Conservation (phyloP, 2,113 vertebrate genomes). For the Dicrurus megarhynchus region DNA sequence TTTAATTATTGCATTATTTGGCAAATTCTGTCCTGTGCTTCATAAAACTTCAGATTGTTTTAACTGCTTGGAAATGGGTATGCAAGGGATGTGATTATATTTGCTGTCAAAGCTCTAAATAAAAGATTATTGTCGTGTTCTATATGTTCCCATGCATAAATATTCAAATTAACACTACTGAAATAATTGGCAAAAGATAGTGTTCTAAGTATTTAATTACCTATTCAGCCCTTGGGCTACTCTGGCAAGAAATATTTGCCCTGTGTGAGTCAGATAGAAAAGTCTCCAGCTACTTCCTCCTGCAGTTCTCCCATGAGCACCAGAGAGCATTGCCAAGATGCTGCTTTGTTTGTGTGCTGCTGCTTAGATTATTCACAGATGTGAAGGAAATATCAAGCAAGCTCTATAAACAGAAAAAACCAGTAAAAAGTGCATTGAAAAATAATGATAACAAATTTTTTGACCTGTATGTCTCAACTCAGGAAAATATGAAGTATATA, state of each 20-base stretch:
- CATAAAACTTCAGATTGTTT: neutral
- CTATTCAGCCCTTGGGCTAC: neutral
- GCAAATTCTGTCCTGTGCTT: neutral
- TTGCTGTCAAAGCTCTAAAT: neutral
- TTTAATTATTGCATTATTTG: neutral
- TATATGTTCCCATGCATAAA: neutral
- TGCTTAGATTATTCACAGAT: constrained; percentile 22
- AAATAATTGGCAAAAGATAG: neutral
- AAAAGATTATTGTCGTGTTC: neutral
- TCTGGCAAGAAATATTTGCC: neutral
- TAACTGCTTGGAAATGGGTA: neutral
- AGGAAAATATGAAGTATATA: neutral
- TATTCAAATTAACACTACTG: neutral
- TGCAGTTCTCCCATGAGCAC: neutral
- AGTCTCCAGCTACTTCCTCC: neutral
- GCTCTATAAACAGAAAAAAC: neutral
- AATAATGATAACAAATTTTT: neutral
- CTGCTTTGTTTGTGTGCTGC: neutral
- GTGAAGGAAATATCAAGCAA: neutral
- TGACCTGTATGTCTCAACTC: neutral
- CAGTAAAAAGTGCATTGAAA: neutral
- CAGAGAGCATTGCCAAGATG: neutral
- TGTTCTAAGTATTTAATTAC: neutral
- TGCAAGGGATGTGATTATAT: neutral
- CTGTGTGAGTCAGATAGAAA: neutral